A percentile compares a stretch with the other conserved stretches of the same genome.
Evolutionary conservation across 2,113 vertebrate genomes (phyloP).

Genomic region (Phasianus colchicus): DNA sequence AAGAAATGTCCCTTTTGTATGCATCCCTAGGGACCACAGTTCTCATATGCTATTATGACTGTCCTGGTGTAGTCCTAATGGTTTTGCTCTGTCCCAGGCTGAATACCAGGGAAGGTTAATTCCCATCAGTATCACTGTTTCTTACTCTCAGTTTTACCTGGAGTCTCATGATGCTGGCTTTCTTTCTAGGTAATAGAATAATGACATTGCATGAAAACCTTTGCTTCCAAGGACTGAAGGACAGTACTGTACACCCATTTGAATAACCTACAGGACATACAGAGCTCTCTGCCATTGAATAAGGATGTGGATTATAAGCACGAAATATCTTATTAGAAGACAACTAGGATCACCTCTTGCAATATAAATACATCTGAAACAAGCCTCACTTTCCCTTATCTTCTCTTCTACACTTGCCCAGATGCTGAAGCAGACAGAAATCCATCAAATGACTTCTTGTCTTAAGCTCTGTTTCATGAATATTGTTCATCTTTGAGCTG

Average conservation of each 20-base stretch:
- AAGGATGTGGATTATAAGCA: not conserved
- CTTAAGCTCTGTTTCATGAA: not conserved
- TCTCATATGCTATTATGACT: accelerated
- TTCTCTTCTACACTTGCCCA: not conserved
- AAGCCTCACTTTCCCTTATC: not conserved
- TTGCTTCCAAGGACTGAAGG: not conserved
- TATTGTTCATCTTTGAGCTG: not conserved
- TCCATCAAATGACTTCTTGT: not conserved
- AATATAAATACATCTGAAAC: not conserved
- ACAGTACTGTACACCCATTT: not conserved
- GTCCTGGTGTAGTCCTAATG: not conserved
- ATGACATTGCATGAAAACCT: not conserved
- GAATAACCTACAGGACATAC: not conserved
- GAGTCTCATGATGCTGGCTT: not conserved
- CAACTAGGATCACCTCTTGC: not conserved
- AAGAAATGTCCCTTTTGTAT: not conserved
- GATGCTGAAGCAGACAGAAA: not conserved
- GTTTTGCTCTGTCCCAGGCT: not conserved
- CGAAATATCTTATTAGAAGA: not conserved
- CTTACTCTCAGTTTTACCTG: not conserved
- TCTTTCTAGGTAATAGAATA: not conserved
- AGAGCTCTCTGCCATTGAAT: not conserved
- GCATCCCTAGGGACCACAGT: not conserved
- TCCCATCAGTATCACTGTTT: not conserved
- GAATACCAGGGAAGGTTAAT: not conserved